Percentiles rank a stretch among this genome's conserved stretches.
Evolutionary conservation across 2,888 invertebrate genomes (phyloP).

Genomic region (Phaedon cochleariae): DNA sequence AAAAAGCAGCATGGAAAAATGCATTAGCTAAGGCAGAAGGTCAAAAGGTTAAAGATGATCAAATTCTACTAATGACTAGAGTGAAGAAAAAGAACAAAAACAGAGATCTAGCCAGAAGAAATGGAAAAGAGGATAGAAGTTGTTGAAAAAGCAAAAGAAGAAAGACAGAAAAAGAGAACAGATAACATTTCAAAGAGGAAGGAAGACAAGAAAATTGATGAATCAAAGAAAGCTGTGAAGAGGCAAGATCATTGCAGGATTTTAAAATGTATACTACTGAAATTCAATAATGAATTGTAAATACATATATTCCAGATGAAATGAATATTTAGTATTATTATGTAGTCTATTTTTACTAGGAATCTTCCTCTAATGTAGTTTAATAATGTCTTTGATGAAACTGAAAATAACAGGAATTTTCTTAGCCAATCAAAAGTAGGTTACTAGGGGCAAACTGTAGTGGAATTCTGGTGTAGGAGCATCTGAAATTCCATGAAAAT

Average conservation of each 20-base stretch:
- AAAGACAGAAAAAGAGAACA: constrained; percentile 81
- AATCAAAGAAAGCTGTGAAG: constrained; percentile 80
- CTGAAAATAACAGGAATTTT: too few species aligned
- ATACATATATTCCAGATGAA: not conserved
- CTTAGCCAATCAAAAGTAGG: too few species aligned
- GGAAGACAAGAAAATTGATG: constrained; percentile 81
- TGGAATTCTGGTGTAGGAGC: too few species aligned
- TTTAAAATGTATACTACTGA: too few species aligned
- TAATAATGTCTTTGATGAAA: too few species aligned
- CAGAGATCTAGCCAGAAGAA: constrained; percentile 84
- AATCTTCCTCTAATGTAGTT: too few species aligned
- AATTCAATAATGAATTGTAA: too few species aligned
- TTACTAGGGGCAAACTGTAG: too few species aligned
- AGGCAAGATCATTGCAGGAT: constrained; percentile 77
- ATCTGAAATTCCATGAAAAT: too few species aligned
- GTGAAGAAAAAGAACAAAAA: constrained; percentile 82
- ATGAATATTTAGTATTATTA: not conserved
- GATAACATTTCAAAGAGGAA: constrained; percentile 85
- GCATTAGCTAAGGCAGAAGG: constrained; percentile 90
- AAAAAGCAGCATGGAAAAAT: constrained; percentile 86
- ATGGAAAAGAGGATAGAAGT: constrained; percentile 80
- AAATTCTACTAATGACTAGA: constrained; percentile 82
- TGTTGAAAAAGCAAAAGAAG: constrained; percentile 78
- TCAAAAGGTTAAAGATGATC: constrained; percentile 91
- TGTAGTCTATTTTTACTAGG: too few species aligned